Conservation (phyloP, 2,888 invertebrate genomes). For the Scelioninae gen. 2 region DNA sequence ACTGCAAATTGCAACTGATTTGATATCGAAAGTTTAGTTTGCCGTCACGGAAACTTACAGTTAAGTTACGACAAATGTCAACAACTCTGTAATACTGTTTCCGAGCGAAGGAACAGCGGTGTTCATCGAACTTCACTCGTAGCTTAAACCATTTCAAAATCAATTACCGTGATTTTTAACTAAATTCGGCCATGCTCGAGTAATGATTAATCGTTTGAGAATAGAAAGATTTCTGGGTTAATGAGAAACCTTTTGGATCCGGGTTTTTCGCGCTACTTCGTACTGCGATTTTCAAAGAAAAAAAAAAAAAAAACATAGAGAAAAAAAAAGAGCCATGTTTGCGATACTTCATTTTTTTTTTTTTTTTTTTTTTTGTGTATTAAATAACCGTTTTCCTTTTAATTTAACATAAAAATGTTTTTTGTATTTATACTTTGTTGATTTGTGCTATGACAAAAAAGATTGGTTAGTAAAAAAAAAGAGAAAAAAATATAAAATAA, state of each 20-base stretch:
- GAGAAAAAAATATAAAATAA: no score
- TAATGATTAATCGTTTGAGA: conserved; percentile 27
- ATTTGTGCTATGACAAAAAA: no score
- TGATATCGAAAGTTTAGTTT: conserved; percentile 37
- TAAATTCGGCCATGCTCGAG: conserved; percentile 22
- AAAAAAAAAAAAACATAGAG: no score
- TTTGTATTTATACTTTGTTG: no score
- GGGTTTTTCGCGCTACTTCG: no score
- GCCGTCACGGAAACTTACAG: conserved; percentile 31
- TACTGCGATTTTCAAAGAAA: no score
- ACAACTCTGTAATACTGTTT: conserved; percentile 33
- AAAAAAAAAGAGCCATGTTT: no score
- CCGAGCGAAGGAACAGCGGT: conserved; percentile 28
- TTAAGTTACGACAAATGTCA: conserved; percentile 42
- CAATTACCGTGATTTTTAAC: conserved; percentile 45
- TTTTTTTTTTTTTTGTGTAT: no score
- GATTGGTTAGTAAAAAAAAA: no score
- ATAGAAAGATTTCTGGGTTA: conserved; percentile 13
- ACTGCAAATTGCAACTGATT: conserved; percentile 39
- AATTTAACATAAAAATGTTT: no score
- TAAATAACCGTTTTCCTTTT: no score
- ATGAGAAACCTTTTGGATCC: conserved; percentile 19
- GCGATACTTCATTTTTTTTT: no score
- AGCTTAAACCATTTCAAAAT: conserved; percentile 39
- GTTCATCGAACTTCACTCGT: conserved; percentile 39